These are phyloP conservation scores for Dicerorhinus sumatrensis DNA, from an alignment of 2,113 vertebrate species.

Conservation along the genomic window DNA sequence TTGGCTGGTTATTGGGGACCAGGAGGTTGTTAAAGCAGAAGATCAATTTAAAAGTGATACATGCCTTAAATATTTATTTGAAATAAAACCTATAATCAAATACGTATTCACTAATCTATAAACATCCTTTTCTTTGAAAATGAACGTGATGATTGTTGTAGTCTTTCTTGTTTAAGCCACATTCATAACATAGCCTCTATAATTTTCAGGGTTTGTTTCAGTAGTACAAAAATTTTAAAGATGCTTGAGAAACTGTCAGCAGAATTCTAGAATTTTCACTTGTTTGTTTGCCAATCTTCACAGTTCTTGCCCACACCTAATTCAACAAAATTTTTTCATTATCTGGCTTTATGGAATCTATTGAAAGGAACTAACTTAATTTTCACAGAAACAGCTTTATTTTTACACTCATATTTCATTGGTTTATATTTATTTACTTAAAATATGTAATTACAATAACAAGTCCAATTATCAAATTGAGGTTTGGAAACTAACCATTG, in stretches of 20 bases:
- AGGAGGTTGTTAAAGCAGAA: neutral
- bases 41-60: neutral
- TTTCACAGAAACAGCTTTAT: neutral
- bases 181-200: neutral
- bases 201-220: conserved; percentile 38
- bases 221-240: neutral
- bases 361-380: neutral
- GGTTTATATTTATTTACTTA: neutral
- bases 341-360: neutral
- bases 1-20: neutral
- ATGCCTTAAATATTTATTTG: neutral
- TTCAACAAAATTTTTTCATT: neutral
- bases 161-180: neutral
- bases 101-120: neutral
- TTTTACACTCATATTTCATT: neutral
- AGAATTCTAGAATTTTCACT: neutral
- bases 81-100: conserved; percentile 17
- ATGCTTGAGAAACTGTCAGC: neutral
- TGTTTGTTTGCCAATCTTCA: neutral
- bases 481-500: neutral
- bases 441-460: conserved; percentile 14
- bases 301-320: neutral
- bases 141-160: neutral
- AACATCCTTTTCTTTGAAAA: neutral
- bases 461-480: neutral